These are phyloP conservation scores for Pinna nobilis DNA, from an alignment of 1,140 invertebrate genomes.

Conservation along the genomic window DNA sequence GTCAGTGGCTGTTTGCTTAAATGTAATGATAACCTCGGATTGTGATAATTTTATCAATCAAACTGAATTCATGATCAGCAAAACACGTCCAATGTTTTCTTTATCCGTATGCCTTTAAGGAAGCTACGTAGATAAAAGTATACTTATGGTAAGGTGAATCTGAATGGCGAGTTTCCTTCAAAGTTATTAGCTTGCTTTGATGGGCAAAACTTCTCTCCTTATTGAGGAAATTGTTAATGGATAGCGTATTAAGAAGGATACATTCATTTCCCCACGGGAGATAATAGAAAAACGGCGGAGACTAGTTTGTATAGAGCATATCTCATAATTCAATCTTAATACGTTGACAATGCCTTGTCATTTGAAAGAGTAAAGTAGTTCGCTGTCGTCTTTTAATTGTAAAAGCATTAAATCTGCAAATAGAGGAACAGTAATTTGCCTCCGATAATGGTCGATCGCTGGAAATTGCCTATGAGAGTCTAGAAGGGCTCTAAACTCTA, in stretches of 20 bases:
- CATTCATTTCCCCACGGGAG: slow-evolving; percentile 32
- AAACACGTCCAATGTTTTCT: no score
- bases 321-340: slow-evolving; percentile 44
- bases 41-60: no score
- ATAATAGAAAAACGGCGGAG: slow-evolving; percentile 37
- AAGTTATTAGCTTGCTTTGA: not conserved
- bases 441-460: slow-evolving; percentile 34
- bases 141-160: no score
- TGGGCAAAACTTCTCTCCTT: not conserved
- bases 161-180: no score
- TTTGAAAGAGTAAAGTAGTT: slow-evolving; percentile 33
- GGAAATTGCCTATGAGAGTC: slow-evolving; percentile 26
- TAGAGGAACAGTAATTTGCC: slow-evolving; percentile 32
- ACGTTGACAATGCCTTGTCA: slow-evolving; percentile 42
- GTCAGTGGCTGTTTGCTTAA: no score
- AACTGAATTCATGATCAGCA: no score
- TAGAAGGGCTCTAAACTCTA: slow-evolving; percentile 20
- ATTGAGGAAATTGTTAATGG: slow-evolving; percentile 1
- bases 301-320: slow-evolving; percentile 32
- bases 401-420: slow-evolving; percentile 40
- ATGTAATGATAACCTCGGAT: no score
- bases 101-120: no score
- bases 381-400: slow-evolving; percentile 38
- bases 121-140: no score
- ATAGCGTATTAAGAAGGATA: not conserved